Evolutionary conservation across 2,113 vertebrate species (phyloP).

Genomic region (Phainopepla nitens): DNA sequence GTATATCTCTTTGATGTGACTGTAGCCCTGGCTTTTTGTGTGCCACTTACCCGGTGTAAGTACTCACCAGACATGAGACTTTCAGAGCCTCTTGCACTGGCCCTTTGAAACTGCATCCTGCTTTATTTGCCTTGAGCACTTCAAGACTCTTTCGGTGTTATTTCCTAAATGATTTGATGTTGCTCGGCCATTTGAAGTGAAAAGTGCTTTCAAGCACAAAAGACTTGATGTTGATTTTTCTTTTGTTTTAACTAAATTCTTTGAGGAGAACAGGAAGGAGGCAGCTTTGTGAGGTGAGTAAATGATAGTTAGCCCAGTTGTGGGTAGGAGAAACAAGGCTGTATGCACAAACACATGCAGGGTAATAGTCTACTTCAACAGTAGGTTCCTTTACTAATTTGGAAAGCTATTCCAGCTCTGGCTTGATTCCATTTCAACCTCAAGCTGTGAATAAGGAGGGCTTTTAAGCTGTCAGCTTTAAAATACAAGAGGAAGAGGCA

Average conservation of each 20-base stretch:
- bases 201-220: background rate
- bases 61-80: rapidly evolving
- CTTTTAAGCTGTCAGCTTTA: conserved; percentile 52
- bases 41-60: rapidly evolving
- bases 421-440: conserved; percentile 45
- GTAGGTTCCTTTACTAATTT: conserved; percentile 53
- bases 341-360: background rate
- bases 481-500: conserved; percentile 29
- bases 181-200: background rate
- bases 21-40: background rate
- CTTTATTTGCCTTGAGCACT: background rate
- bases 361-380: conserved; percentile 52
- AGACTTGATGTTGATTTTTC: background rate
- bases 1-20: background rate
- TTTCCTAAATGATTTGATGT: background rate
- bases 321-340: background rate
- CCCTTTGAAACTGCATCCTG: background rate
- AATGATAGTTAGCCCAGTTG: conserved; percentile 11
- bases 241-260: conserved; percentile 37
- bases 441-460: conserved; percentile 59
- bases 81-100: background rate
- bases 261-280: background rate
- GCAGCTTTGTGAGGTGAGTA: background rate
- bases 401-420: conserved; percentile 29
- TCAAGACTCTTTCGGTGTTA: background rate